phyloP scores from a whole-genome alignment of 2,888 invertebrate genomes.

The Phaonia tiefii region DNA sequence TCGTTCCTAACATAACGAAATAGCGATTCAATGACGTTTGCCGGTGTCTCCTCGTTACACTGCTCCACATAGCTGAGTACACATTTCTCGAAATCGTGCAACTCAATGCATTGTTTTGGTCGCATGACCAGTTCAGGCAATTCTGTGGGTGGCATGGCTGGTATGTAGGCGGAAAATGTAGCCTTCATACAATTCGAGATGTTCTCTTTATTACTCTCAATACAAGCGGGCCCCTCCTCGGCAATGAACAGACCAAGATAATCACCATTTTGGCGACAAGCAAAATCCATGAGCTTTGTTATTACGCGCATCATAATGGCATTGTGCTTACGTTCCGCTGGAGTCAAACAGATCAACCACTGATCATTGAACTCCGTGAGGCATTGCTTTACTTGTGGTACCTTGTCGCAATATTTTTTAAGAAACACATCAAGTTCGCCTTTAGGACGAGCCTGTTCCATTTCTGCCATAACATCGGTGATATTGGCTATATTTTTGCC shows the following conservation, averaged over 20 bases:
- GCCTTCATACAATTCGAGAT: conserved; percentile 84
- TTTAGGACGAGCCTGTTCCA: conserved; percentile 85
- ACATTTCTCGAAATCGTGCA: conserved; percentile 75
- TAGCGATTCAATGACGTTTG: conserved; percentile 89
- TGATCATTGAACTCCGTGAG: conserved; percentile 83
- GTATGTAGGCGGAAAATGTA: conserved; percentile 82
- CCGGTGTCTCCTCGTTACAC: conserved; percentile 88
- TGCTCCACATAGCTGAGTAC: conserved; percentile 80
- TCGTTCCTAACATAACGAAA: conserved; percentile 86
- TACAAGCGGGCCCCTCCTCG: conserved; percentile 88
- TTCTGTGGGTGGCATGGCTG: conserved; percentile 70
- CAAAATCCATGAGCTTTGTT: conserved; percentile 82
- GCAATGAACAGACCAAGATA: conserved; percentile 90
- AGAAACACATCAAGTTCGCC: conserved; percentile 87
- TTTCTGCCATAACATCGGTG: conserved; percentile 83
- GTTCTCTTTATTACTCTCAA: conserved; percentile 83
- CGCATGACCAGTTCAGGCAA: conserved; percentile 84
- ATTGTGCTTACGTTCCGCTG: conserved; percentile 83
- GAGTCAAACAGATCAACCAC: conserved; percentile 84
- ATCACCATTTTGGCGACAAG: conserved; percentile 89
- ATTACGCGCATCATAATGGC: conserved; percentile 84
- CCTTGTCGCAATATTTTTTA: conserved; percentile 86
- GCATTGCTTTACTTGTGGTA: conserved; percentile 80
- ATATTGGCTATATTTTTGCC: conserved; percentile 82
- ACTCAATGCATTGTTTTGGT: conserved; percentile 78